Percentiles rank a stretch among this genome's conserved stretches.
Conservation (phyloP, 2,797 vertebrate species). For the Sebastes itinus region DNA sequence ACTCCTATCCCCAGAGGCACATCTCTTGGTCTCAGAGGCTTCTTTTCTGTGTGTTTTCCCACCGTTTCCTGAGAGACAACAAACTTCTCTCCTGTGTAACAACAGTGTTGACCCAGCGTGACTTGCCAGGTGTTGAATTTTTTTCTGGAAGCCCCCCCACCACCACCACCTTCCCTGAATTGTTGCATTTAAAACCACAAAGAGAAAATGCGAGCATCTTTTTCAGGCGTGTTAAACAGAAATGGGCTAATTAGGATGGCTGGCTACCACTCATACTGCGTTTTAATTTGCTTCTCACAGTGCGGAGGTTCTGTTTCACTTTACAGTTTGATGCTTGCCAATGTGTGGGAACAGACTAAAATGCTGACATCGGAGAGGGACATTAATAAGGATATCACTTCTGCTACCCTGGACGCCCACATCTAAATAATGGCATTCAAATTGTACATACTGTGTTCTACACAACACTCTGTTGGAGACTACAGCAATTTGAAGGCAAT, state of each 20-base stretch:
- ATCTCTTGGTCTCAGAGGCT: conserved; percentile 28
- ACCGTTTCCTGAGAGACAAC: conserved; percentile 29
- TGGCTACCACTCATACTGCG: conserved; percentile 38
- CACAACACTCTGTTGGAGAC: conserved; percentile 51
- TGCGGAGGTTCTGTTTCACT: conserved; percentile 41
- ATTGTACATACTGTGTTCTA: conserved; percentile 53
- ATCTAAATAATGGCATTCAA: conserved; percentile 58
- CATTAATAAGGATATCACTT: conserved; percentile 62
- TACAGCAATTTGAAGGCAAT: conserved; percentile 51
- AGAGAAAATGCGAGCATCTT: conserved; percentile 7
- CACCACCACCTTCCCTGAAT: conserved; percentile 2
- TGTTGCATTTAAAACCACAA: conserved; percentile 50
- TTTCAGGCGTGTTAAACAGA: conserved; percentile 37
- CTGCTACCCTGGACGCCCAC: conserved; percentile 26
- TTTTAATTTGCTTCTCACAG: conserved; percentile 62
- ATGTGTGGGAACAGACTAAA: conserved; percentile 42
- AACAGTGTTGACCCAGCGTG: conserved; percentile 38
- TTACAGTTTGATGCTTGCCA: conserved; percentile 56
- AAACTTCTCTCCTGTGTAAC: conserved; percentile 43
- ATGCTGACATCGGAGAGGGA: conserved; percentile 42
- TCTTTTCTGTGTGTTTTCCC: conserved; percentile 35
- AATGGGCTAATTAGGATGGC: conserved; percentile 56
- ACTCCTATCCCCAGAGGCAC: conserved; percentile 34
- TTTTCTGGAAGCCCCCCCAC: not conserved
- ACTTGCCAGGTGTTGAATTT: conserved; percentile 50